These are phyloP conservation scores for Ptyas mucosa DNA, from an alignment of 2,113 vertebrate species.

Conservation along the genomic window DNA sequence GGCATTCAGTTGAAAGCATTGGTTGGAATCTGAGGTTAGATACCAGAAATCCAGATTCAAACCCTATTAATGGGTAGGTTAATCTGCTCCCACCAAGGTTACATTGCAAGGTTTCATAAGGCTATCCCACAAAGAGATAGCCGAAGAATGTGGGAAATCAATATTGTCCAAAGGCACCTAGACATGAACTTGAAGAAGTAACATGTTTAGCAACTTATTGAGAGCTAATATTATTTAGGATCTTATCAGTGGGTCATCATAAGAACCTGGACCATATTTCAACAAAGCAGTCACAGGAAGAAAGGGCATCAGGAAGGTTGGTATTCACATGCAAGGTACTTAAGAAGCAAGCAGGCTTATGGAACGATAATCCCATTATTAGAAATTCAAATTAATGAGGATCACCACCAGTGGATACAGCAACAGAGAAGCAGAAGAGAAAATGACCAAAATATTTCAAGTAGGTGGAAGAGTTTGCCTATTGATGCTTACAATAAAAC, in stretches of 20 bases:
- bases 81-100: background rate
- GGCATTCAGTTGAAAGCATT: background rate
- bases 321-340: background rate
- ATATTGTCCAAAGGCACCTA: background rate
- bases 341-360: background rate
- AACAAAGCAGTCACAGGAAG: background rate
- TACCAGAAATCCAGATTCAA: background rate
- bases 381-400: background rate
- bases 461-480: background rate
- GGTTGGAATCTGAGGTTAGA: background rate
- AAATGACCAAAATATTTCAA: background rate
- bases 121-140: background rate
- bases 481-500: background rate
- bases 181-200: background rate
- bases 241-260: background rate
- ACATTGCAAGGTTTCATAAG: background rate
- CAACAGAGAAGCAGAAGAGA: background rate
- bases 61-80: background rate
- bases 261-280: background rate
- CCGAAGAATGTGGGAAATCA: conserved; percentile 10
- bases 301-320: background rate
- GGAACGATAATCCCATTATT: background rate
- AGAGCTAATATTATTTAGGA: background rate
- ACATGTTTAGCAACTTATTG: background rate
- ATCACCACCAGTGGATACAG: background rate